Percentiles rank a stretch among this genome's conserved stretches.
Conservation (phyloP, 37 sponge, comb jelly and placozoan species). For the Theonella swinhoei region DNA sequence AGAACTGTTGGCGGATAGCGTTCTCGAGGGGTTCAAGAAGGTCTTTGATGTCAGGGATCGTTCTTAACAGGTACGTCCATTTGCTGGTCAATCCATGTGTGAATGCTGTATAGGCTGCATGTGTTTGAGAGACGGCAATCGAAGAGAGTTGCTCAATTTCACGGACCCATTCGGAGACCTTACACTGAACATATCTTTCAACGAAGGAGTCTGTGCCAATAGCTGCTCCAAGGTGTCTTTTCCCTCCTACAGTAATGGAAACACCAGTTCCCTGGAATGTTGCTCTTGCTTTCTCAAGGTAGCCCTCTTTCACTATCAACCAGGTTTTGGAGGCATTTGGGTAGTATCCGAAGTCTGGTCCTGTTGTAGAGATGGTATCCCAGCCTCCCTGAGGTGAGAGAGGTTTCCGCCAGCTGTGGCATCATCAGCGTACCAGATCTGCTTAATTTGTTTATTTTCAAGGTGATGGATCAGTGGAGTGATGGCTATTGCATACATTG, state of each 20-base stretch:
- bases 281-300: constrained; percentile 1
- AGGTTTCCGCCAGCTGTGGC: constrained; percentile 34
- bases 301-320: constrained; percentile 52
- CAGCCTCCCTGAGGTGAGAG: constrained; percentile 27
- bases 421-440: constrained; percentile 68
- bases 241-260: constrained; percentile 26
- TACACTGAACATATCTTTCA: not conserved
- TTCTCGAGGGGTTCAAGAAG: constrained; percentile 36
- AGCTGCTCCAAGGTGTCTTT: constrained; percentile 35
- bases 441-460: not conserved
- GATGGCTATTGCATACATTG: constrained; percentile 53
- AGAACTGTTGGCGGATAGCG: not conserved
- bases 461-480: constrained; percentile 44
- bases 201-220: constrained; percentile 25
- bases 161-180: not conserved
- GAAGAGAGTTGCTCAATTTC: constrained; percentile 11
- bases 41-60: not conserved
- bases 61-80: constrained; percentile 14
- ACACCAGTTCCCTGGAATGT: constrained; percentile 36
- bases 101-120: constrained; percentile 24
- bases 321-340: constrained; percentile 16
- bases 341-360: constrained; percentile 29
- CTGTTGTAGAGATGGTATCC: constrained; percentile 14
- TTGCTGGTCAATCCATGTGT: constrained; percentile 6
- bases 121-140: constrained; percentile 32